Conservation (phyloP, 2,113 vertebrate species). For the Fulica atra region DNA sequence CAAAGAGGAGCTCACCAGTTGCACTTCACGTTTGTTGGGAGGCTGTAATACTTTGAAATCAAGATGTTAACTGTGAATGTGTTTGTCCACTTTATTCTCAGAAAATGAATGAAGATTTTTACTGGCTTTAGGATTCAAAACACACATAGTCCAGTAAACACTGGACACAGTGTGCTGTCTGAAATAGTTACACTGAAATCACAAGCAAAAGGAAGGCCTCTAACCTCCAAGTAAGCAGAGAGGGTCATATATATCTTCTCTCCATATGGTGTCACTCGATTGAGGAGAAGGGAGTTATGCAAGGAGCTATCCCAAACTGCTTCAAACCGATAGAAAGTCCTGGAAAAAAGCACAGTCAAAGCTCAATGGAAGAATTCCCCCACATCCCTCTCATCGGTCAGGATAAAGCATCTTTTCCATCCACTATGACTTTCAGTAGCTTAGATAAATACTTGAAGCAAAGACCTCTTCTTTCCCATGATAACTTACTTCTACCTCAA, state of each 20-base stretch:
- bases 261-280: conserved; percentile 93
- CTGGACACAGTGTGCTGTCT: background rate
- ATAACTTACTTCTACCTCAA: background rate
- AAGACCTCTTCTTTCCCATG: background rate
- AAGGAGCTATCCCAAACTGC: conserved; percentile 98
- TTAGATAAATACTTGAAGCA: background rate
- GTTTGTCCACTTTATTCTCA: background rate
- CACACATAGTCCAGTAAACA: background rate
- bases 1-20: background rate
- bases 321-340: conserved; percentile 96
- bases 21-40: background rate
- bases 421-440: background rate
- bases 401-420: background rate
- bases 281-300: conserved; percentile 96
- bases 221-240: conserved; percentile 96
- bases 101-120: background rate
- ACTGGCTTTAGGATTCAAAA: background rate
- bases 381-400: background rate
- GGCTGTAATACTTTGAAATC: background rate
- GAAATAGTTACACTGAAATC: background rate
- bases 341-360: conserved; percentile 48
- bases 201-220: background rate
- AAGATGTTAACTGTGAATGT: background rate
- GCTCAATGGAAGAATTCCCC: background rate
- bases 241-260: conserved; percentile 99